These are phyloP conservation scores for Tachysurus fulvidraco DNA, from an alignment of 2,113 vertebrate species.

Conservation along the genomic window DNA sequence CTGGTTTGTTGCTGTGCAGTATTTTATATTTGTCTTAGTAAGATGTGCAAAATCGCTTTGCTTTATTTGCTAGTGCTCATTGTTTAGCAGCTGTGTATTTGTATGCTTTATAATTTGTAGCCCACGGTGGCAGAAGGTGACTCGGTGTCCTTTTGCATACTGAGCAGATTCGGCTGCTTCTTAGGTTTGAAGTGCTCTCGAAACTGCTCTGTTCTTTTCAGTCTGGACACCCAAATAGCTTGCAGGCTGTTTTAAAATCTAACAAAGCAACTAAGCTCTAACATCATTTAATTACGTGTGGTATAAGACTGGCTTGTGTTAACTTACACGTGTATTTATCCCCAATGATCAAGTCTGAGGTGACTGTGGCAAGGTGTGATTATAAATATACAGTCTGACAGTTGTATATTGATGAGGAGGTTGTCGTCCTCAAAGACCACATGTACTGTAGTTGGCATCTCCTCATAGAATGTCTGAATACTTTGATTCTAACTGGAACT, in stretches of 20 bases:
- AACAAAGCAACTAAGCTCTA: background rate
- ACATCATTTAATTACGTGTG: background rate
- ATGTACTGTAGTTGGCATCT: no score
- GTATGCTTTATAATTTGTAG: constrained; percentile 45
- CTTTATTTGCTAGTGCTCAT: constrained; percentile 23
- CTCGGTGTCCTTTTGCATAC: constrained; percentile 54
- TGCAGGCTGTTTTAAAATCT: background rate
- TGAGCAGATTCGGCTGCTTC: constrained; percentile 24
- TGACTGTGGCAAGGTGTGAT: no score
- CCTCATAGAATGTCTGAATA: no score
- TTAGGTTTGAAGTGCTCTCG: constrained; percentile 31
- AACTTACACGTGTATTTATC: no score
- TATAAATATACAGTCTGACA: no score
- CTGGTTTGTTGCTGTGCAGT: background rate
- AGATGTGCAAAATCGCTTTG: background rate
- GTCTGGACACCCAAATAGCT: background rate
- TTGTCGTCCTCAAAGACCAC: no score
- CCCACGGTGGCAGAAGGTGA: constrained; percentile 33
- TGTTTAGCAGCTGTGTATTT: constrained; percentile 49
- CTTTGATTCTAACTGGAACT: no score
- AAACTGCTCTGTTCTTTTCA: background rate
- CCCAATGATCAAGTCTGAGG: no score
- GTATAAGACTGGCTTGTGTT: background rate
- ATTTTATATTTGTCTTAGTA: constrained; percentile 13
- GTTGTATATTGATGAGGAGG: no score